Evolutionary conservation across 2,888 invertebrate species (phyloP), one percentile per base, ranked within the genome.

Genomic region (Serrognathus titanus): DNA sequence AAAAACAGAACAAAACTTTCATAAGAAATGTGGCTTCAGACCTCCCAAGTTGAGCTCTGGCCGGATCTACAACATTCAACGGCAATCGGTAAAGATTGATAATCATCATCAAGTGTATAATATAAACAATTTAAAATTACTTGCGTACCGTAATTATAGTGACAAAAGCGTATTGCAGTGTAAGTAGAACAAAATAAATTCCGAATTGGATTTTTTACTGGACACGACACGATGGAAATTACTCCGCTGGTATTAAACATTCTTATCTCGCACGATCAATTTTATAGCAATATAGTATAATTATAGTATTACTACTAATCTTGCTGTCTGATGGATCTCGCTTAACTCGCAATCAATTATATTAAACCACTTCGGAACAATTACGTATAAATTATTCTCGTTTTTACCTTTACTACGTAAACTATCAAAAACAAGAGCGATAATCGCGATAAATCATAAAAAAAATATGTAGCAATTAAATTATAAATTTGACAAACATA

Each of bases 11-110:
- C 67, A 73, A 72, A 70, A 69, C 67, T 67, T 63, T 70, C 64
- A 69, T 65, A 71, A 72, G 73, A 73, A 73, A 72, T 71, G 69
- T 67, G 68, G 68, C 67, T 66, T 50, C 38, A 64, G 75, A 74
- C 75, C 75, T 71, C 75, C 75, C 75, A 75, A 74, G 74, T 69
- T 54, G 73, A 64, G 57, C 61, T 57, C 57, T 55, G 55, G 53
- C 57, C 53, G 55, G 58, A 64, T 58, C 61, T 51, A 49, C 60
- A 53, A 54, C 56, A 43, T 57, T 51, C 48, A 58, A 53, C 37
- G 51, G 52, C 58, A 60, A 60, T 60, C 61, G 52, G 49, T 41
- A 51, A 53, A 60, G 58, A 62, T 63, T 60, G 63, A 61, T 63
- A 63, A 63, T 61, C 61, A 51, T 49, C 49, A 45, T 51, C 51